phyloP scores from a whole-genome alignment of 2,888 invertebrate genomes.

The Spilosoma lubricipeda region DNA sequence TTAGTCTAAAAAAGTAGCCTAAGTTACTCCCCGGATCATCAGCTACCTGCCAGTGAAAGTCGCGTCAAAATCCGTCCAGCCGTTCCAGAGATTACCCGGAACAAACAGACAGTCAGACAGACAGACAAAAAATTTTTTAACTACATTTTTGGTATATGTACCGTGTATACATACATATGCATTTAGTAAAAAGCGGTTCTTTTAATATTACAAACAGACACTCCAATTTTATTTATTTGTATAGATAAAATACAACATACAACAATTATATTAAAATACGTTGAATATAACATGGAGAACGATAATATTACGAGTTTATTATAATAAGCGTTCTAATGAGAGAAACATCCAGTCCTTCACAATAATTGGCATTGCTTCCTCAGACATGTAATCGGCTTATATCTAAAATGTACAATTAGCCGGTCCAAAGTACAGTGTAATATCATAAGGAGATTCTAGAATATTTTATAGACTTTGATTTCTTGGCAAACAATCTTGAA shows the following conservation, averaged over 20 bases:
- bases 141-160: too few relatives aligned
- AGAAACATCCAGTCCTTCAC: background rate
- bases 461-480: background rate
- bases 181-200: too few relatives aligned
- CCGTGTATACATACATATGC: too few relatives aligned
- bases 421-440: background rate
- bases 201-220: too few relatives aligned
- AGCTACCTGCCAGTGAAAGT: too few relatives aligned
- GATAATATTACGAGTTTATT: background rate
- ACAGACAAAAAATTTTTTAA: background rate
- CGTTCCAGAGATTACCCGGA: too few relatives aligned
- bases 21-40: too few relatives aligned
- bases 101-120: too few relatives aligned
- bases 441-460: slow-evolving; percentile 4
- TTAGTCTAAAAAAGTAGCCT: too few relatives aligned
- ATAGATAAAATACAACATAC: too few relatives aligned
- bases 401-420: slow-evolving; percentile 13
- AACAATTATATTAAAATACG: background rate
- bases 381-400: slow-evolving; percentile 19
- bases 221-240: too few relatives aligned
- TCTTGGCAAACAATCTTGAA: background rate
- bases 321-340: slow-evolving; percentile 15
- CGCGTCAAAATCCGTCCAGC: too few relatives aligned
- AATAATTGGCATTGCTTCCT: slow-evolving; percentile 11
- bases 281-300: background rate